A percentile compares a stretch with the other conserved stretches of the same genome.
phyloP scores from a whole-genome alignment of 2,888 invertebrate genomes.

The Dryobotodes eremita region DNA sequence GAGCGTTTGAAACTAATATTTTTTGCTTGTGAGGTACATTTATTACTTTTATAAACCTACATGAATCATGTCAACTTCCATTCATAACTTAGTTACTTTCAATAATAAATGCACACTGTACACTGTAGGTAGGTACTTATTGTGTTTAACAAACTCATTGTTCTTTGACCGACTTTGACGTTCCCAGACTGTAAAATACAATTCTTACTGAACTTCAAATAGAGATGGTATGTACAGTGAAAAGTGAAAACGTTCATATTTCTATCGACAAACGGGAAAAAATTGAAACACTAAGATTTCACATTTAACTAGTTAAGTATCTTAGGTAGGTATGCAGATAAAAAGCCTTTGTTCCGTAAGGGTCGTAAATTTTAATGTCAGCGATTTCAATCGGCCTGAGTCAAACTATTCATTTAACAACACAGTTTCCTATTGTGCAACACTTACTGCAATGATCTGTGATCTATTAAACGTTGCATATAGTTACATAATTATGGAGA shows the following conservation, averaged over 20 bases:
- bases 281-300: not conserved
- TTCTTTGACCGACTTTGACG: constrained; percentile 22
- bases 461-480: constrained; percentile 1
- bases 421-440: constrained; percentile 28
- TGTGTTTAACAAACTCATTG: constrained; percentile 25
- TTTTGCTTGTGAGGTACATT: not conserved
- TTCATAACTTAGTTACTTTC: constrained; percentile 4
- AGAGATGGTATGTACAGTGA: not conserved
- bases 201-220: constrained; percentile 5
- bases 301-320: not conserved
- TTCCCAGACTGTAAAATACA: constrained; percentile 18
- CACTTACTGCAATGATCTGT: constrained; percentile 10
- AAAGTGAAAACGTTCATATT: constrained; percentile 18
- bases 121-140: not conserved
- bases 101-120: constrained; percentile 4
- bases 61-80: not conserved
- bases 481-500: not conserved
- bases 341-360: constrained; percentile 9
- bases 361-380: constrained; percentile 32
- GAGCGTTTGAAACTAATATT: not conserved
- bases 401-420: constrained; percentile 12
- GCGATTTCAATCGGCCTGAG: constrained; percentile 14
- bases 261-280: not conserved
- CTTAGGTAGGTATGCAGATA: constrained; percentile 7
- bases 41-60: constrained; percentile 1